Evolutionary conservation across 2,888 invertebrate genomes (phyloP), one percentile per base, ranked within the genome.

Genomic region (Ennomos erosarius): DNA sequence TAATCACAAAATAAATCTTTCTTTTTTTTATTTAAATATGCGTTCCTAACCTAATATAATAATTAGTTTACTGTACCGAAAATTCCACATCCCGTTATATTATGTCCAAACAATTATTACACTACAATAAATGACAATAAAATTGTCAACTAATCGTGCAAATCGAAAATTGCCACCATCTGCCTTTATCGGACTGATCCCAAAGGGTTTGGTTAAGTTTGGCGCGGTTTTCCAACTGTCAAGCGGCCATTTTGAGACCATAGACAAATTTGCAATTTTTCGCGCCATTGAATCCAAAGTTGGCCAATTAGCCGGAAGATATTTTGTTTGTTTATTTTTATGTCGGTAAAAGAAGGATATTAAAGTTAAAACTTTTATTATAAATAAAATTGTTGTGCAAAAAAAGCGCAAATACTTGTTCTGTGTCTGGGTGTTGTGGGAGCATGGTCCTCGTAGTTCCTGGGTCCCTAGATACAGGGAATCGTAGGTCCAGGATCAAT

Each of bases 261-360:
- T 83, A 86, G 87, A 86, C 75, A 78, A 85, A 88, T 90, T 91
- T 88, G 82, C 85, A 85, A 92, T 91, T 90, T 85, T 79, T 68
- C 85, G 86, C 86, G 81, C 89, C 90, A 92, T 92, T 90, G 89
- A 80, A 64, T 74, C 59, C 70, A 80, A 76, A 84, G 81, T 74
- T 71, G 87, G 87, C 80, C 84, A 91, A 91, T 91, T 89, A 91
- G 72, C 71, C 87, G 82, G 55, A 67, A 53, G 58, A 55, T 72
- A 88, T 84, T 68, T 73, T 65, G 65, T 72, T 75, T 73, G 62
- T 58, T 62, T 71, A 68, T 71, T 74, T 71, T 49, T 60, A 58
- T 47, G 62, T 53, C 36, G 38, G 53, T 43, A 12, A 33, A 26
- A 1, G 13, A n/a, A 43, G 42, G 1, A 16, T 57, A 49, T 47